Evolutionary conservation across 2,797 vertebrate species (phyloP).

Genomic region (Cichlasoma orientale): DNA sequence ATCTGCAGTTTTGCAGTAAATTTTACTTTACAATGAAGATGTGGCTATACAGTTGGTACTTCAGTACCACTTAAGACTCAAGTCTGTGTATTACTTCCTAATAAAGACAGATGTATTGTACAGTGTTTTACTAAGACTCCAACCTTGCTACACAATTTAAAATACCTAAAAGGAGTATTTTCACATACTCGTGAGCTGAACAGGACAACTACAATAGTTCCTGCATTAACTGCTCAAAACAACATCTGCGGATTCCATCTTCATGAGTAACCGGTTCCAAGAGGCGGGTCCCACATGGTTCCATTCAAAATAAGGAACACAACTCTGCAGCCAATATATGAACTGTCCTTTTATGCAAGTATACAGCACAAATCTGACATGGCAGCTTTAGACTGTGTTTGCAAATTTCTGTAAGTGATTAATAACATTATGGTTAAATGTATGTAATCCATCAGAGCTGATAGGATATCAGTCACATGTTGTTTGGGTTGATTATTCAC

Average conservation of each 20-base stretch:
- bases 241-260: too few species aligned
- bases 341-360: not conserved
- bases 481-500: constrained; percentile 3
- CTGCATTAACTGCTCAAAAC: too few species aligned
- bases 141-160: too few species aligned
- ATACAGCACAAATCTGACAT: not conserved
- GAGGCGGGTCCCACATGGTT: not conserved
- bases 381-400: not conserved
- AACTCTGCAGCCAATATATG: not conserved
- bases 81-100: not conserved
- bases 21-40: not conserved
- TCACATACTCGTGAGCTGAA: too few species aligned
- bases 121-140: not conserved
- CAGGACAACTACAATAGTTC: too few species aligned
- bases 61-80: not conserved
- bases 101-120: not conserved
- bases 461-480: not conserved
- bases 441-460: not conserved
- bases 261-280: too few species aligned
- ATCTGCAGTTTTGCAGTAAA: not conserved
- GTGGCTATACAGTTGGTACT: not conserved
- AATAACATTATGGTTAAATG: not conserved
- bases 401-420: not conserved
- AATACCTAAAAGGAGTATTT: too few species aligned
- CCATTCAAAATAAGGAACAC: not conserved